These are phyloP conservation scores for Pocillopora damicornis DNA, from an alignment of 64 coral and sea anemone species.

Conservation along the genomic window DNA sequence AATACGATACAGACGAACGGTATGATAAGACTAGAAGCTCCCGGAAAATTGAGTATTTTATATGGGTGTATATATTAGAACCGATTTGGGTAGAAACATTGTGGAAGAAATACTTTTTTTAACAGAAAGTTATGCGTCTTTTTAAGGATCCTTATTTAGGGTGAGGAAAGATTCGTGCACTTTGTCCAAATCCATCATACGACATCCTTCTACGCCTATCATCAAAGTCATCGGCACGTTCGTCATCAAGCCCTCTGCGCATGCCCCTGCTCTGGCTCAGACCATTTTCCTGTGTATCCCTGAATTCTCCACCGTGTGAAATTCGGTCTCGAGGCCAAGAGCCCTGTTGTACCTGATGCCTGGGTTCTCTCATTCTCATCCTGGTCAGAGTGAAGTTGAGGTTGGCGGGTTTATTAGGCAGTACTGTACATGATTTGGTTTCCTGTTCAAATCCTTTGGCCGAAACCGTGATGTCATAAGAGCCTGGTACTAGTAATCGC, in stretches of 20 bases:
- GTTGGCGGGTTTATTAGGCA: slow-evolving; percentile 54
- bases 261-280: neutral
- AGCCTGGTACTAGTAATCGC: slow-evolving; percentile 94
- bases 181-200: slow-evolving; percentile 13
- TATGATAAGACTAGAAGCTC: no score
- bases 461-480: slow-evolving; percentile 91
- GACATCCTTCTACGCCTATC: neutral
- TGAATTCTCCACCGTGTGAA: neutral
- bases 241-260: neutral
- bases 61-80: no score
- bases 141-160: neutral
- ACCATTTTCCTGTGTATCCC: neutral
- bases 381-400: slow-evolving; percentile 75
- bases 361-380: slow-evolving; percentile 61
- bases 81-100: neutral
- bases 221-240: slow-evolving; percentile 18
- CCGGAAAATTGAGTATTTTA: no score
- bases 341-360: slow-evolving; percentile 59
- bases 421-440: slow-evolving; percentile 68
- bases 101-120: neutral
- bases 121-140: neutral
- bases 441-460: slow-evolving; percentile 90
- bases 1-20: no score
- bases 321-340: slow-evolving; percentile 56
- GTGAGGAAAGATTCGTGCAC: neutral